Evolutionary conservation across 2,888 invertebrate species (phyloP), one percentile per base, ranked within the genome.

Genomic region (Ormyrus rosae): DNA sequence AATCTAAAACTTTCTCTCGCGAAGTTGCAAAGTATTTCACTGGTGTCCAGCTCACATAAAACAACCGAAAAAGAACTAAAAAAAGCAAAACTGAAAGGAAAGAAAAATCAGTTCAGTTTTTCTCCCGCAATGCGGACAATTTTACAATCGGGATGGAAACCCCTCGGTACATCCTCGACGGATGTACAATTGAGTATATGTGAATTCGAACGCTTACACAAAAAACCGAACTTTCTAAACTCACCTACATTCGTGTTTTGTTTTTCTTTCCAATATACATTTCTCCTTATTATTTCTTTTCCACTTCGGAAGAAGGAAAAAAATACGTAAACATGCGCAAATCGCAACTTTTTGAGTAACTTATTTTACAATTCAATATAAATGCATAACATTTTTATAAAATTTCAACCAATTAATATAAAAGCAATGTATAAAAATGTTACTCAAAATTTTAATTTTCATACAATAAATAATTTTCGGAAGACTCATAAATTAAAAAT

Each of bases 201-300:
- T 74, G 51, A 58, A 75, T 73, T 13, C 6, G n/a, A 50, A 19
- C 51, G n/a, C 60, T 11, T 64, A 80, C 55, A 71, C 77, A 77
- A 64, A 67, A 34, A 56, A 48, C 81, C 68, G 69, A 65, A 83
- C 81, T 81, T 83, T 83, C 80, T 80, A 83, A 81, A 81, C 71
- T 78, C 78, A 73, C 80, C 80, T 83, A 81, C 81, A 81, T 81
- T 68, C 74, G 50, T 63, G 8, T 63, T 65, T 76, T 51, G 53
- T 61, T 76, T 76, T 61, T 60, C 11, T n/a, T 46, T 46, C 19
- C 10, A 10, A n/a, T 64, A 55, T 64, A 55, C 63, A 45, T 13
- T 34, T 34, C 34, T 2, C 34, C 34, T 34, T 34, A 34, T 34
- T 34, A 34, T 34, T 34, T 34, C 34, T 34, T 34, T 34, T 34